phyloP scores from a whole-genome alignment of 1,140 invertebrate genomes.

The Camponotus vicinus region DNA sequence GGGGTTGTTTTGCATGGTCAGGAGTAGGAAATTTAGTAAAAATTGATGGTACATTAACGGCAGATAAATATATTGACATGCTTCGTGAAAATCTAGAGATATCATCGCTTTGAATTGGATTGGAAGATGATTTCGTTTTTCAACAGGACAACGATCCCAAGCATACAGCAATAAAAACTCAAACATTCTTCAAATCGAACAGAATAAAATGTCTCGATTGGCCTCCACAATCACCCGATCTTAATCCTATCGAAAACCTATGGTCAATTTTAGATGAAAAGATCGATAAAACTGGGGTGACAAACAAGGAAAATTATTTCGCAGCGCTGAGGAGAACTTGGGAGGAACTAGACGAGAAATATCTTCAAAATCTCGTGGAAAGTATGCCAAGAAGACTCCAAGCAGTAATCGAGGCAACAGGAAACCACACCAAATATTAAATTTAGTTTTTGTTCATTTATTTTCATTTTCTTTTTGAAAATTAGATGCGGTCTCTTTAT shows the following conservation, averaged over 20 bases:
- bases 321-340: background rate
- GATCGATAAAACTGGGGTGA: slow-evolving; percentile 3
- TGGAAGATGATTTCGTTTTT: slow-evolving; percentile 27
- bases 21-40: background rate
- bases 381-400: too few species aligned
- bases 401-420: too few species aligned
- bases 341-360: background rate
- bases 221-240: background rate
- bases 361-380: too few species aligned
- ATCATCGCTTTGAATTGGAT: background rate
- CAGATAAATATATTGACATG: background rate
- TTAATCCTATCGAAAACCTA: slow-evolving; percentile 38
- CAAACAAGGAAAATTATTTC: background rate
- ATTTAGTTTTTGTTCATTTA: too few species aligned
- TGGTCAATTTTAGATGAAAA: background rate
- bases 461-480: background rate
- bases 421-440: too few species aligned
- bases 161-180: background rate
- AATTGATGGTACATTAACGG: slow-evolving; percentile 5
- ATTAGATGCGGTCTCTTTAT: too few species aligned
- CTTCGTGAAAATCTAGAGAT: slow-evolving; percentile 4
- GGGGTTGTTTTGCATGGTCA: slow-evolving; percentile 18
- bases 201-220: slow-evolving; percentile 6
- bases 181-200: background rate
- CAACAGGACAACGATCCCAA: slow-evolving; percentile 22